Base-by-base conservation (phyloP, 2,888 invertebrate species). In the Heterodera filipjevi region DNA sequence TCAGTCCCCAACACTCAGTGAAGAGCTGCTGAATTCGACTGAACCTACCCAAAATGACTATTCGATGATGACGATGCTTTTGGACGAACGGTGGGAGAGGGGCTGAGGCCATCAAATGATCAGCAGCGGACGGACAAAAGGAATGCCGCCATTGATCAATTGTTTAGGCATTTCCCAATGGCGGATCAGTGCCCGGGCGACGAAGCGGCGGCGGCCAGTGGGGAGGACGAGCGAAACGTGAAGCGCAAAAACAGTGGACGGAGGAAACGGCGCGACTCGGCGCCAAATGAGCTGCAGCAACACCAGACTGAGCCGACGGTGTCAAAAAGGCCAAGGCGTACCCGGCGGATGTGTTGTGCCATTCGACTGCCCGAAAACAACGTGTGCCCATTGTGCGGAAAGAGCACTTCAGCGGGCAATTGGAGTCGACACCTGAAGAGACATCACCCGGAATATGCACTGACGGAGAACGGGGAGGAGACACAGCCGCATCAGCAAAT, bases 341-440 rank as follows among this genome's bases (percentile, higher is more conserved):
- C 59, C 59, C 59, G 59, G 59, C 59, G 59, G 6, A 59, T 59
- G 59, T 59, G 59, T 27, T 59, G 59, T 59, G 59, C 59, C 68
- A 75, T 75, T 32, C n/a, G 35, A 44, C 46, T 75, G 68, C 75
- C 75, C 30, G 59, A 64, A n/a, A 59, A 49, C 46, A 75, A 75
- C 33, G 32, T 75, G 22, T 75, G 75, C 46, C 75, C 75, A 12
- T 19, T 75, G 19, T 75, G 75, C 68, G 33, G 44, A 33, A 39
- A 35, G 32, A 66, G 19, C 66, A 68, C 68, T 35, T 75, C 75
- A 12, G 66, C 75, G 10, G 75, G 75, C 22, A 75, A 75, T 64
- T 75, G 75, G 75, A 75, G 75, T 64, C 66, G 75, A 19, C 75
- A 75, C 8, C 33, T 75, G n/a, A 75, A 75, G 68, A 35, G 75